These are phyloP conservation scores for Dryococelus australis DNA, from an alignment of 2,888 invertebrate species.

Conservation along the genomic window DNA sequence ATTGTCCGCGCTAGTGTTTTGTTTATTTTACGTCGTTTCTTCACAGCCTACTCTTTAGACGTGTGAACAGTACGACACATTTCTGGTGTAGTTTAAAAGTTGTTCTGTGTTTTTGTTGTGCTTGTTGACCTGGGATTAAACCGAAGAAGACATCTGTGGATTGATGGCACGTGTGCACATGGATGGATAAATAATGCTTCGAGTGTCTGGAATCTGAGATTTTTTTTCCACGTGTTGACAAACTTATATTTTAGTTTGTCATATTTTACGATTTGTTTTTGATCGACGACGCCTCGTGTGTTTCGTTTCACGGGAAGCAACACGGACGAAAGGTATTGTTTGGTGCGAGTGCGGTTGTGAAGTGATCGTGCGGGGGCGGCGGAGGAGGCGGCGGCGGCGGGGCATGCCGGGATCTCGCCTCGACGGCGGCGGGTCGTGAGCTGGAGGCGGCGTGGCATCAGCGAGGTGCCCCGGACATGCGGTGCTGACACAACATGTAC, in stretches of 20 bases:
- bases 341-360: constrained; percentile 29
- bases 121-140: not conserved
- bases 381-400: constrained; percentile 31
- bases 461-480: constrained; percentile 38
- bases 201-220: not conserved
- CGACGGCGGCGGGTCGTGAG: constrained; percentile 34
- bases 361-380: constrained; percentile 35
- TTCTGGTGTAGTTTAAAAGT: not conserved
- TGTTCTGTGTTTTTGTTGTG: not conserved
- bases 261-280: not conserved
- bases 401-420: constrained; percentile 44
- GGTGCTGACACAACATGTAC: constrained; percentile 74
- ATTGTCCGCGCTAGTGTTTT: not conserved
- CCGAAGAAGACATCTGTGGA: not conserved
- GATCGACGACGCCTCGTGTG: too few species aligned
- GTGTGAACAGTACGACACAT: not conserved
- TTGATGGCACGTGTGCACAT: not conserved
- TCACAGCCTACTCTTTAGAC: not conserved
- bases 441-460: constrained; percentile 35
- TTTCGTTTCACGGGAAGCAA: not conserved
- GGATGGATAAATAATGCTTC: not conserved
- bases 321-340: not conserved
- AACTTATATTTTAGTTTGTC: not conserved
- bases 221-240: not conserved
- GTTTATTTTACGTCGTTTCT: not conserved